A percentile compares a stretch with the other conserved stretches of the same genome.
Conservation (phyloP, 2,113 vertebrate genomes). For the Notechis scutatus region DNA sequence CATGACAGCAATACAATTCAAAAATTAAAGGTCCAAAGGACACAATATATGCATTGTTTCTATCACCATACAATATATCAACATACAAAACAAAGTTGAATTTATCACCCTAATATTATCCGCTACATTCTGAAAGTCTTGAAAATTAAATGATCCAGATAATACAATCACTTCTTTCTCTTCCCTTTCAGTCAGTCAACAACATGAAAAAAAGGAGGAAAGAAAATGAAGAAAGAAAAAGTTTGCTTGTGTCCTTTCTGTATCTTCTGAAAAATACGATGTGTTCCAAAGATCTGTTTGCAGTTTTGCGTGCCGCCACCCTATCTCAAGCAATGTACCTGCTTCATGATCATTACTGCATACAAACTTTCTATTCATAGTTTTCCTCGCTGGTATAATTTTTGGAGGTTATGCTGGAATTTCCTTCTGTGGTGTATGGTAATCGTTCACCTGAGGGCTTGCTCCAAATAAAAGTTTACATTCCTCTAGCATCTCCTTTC, state of each 20-base stretch:
- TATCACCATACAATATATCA: constrained; percentile 15
- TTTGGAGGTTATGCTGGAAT: constrained; percentile 69
- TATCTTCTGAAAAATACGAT: constrained; percentile 71
- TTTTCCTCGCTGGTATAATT: constrained; percentile 63
- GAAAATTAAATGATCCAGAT: constrained; percentile 62
- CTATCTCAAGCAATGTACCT: constrained; percentile 72
- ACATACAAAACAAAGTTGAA: background rate
- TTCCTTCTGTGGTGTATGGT: constrained; percentile 71
- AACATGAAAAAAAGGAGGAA: constrained; percentile 54
- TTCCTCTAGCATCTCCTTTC: constrained; percentile 68
- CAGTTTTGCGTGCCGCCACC: constrained; percentile 61
- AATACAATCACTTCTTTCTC: constrained; percentile 67
- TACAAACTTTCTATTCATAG: constrained; percentile 85
- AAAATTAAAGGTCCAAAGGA: background rate
- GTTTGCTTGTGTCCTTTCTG: constrained; percentile 74
- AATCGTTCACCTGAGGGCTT: constrained; percentile 72
- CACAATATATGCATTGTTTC: background rate
- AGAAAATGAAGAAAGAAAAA: background rate
- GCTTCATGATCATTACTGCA: constrained; percentile 76
- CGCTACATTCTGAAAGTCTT: constrained; percentile 35
- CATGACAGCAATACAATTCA: background rate
- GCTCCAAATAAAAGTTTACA: constrained; percentile 72
- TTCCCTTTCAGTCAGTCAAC: constrained; percentile 62
- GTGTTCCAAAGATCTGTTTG: constrained; percentile 75
- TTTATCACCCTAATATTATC: background rate